phyloP scores from a whole-genome alignment of 2,113 vertebrate genomes.

The Clupea harengus region DNA sequence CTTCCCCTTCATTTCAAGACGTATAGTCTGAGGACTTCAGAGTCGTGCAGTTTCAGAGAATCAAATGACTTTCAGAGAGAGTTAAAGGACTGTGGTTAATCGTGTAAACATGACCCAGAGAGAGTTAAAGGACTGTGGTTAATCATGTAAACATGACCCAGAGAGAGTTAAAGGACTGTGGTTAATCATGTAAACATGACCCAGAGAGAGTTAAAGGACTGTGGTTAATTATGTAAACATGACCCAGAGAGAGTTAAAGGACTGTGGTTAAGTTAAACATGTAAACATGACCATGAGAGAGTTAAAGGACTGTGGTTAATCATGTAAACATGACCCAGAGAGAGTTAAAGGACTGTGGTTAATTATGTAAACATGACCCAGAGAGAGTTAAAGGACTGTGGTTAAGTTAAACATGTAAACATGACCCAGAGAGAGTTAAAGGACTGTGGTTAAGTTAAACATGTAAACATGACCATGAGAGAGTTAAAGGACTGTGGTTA shows the following conservation, averaged over 20 bases:
- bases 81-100: too few species aligned
- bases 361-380: background rate
- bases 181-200: background rate
- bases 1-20: background rate
- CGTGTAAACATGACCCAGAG: too few species aligned
- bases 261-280: background rate
- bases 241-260: background rate
- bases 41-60: too few species aligned
- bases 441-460: background rate
- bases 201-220: background rate
- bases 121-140: background rate
- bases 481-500: background rate
- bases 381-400: background rate
- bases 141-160: background rate
- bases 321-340: background rate
- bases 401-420: background rate
- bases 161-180: background rate
- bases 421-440: background rate
- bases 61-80: background rate
- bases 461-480: background rate
- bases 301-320: background rate
- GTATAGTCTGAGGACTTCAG: too few species aligned
- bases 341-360: background rate
- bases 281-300: background rate
- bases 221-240: background rate